These are phyloP conservation scores for Forbesichthys agassizii DNA, from an alignment of 2,113 vertebrate genomes.

Conservation along the genomic window DNA sequence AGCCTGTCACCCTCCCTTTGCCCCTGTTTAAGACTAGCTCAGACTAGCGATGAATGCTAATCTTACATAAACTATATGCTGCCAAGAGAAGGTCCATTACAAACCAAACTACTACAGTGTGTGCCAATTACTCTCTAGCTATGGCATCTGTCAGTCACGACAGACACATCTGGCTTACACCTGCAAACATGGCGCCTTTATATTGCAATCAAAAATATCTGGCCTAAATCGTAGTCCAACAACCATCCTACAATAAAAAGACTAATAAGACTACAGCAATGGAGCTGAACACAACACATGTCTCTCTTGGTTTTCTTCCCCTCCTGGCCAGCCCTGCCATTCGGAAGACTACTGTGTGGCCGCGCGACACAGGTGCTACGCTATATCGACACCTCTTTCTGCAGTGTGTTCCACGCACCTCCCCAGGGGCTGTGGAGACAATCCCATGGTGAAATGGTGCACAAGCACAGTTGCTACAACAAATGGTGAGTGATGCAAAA, in stretches of 20 bases:
- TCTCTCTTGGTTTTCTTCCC: background rate
- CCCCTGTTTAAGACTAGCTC: constrained; percentile 34
- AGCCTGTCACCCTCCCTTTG: constrained; percentile 47
- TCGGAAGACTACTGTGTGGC: constrained; percentile 19
- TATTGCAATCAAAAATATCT: background rate
- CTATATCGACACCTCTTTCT: constrained; percentile 29
- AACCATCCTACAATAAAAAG: background rate
- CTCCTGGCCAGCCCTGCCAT: constrained; percentile 19
- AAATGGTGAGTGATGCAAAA: background rate
- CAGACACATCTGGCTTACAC: too few species aligned
- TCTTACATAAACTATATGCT: constrained; percentile 18
- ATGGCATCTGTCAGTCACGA: too few species aligned
- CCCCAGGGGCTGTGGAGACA: constrained; percentile 12
- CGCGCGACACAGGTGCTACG: constrained; percentile 1
- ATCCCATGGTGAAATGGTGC: constrained; percentile 5
- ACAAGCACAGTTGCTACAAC: constrained; percentile 12
- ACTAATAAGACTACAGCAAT: background rate
- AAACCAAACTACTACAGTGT: background rate
- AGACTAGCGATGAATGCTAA: constrained; percentile 42
- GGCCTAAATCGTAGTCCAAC: background rate
- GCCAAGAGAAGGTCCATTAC: constrained; percentile 5
- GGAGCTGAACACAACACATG: background rate
- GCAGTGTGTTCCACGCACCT: constrained; percentile 8
- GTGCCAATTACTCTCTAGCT: background rate
- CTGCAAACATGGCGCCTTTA: constrained; percentile 1